A percentile compares a stretch with the other conserved stretches of the same genome.
phyloP scores from a whole-genome alignment of 2,888 invertebrate genomes.

The Phlogophora meticulosa region DNA sequence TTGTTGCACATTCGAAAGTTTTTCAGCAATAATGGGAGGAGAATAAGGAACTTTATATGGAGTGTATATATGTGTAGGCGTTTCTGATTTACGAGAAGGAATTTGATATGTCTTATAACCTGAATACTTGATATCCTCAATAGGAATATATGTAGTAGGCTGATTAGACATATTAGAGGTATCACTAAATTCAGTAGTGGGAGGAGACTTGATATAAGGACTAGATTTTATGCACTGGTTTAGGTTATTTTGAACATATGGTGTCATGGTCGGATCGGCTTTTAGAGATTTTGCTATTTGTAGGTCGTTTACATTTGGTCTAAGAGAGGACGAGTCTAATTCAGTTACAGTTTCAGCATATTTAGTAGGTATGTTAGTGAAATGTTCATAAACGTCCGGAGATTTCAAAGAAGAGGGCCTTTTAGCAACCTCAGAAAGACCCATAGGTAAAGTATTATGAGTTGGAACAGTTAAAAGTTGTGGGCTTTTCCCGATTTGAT shows the following conservation, averaged over 20 bases:
- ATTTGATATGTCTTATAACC: slow-evolving; percentile 45
- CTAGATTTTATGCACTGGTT: not conserved
- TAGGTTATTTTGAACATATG: not conserved
- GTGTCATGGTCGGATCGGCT: not conserved
- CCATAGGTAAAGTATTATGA: not conserved
- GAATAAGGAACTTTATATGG: not conserved
- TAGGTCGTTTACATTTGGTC: not conserved
- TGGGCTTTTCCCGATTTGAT: slow-evolving; percentile 7
- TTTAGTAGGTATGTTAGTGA: not conserved
- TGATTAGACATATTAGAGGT: not conserved
- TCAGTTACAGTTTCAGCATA: not conserved
- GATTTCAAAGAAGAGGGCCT: fast-evolving
- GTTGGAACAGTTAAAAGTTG: not conserved
- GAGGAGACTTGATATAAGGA: not conserved
- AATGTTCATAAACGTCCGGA: not conserved
- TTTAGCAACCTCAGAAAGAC: not conserved
- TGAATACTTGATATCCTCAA: slow-evolving; percentile 26
- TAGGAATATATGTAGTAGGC: not conserved
- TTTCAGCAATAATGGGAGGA: not conserved
- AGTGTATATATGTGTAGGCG: not conserved
- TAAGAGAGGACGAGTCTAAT: not conserved
- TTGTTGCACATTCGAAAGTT: not conserved
- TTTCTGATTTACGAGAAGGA: not conserved
- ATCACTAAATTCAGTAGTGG: not conserved
- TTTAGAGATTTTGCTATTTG: not conserved